These are phyloP conservation scores for Diplolepis rosae DNA, from an alignment of 2,888 invertebrate species.

Conservation along the genomic window DNA sequence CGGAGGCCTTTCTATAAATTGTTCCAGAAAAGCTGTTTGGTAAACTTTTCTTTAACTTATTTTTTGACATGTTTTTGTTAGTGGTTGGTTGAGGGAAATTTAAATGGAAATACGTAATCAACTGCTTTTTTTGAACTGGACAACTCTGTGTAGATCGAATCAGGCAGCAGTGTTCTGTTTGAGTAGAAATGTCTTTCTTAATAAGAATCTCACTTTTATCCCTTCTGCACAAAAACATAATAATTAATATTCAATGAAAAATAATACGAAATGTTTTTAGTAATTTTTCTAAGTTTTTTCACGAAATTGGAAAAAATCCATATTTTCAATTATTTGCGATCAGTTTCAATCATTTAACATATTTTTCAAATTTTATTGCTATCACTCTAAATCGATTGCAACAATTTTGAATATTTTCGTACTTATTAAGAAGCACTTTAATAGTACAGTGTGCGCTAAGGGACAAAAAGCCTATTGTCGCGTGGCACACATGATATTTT, in stretches of 20 bases:
- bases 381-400: too few species aligned
- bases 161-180: conserved; percentile 49
- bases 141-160: conserved; percentile 49
- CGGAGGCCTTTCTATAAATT: conserved; percentile 52
- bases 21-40: conserved; percentile 20
- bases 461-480: too few species aligned
- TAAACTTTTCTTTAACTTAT: not conserved
- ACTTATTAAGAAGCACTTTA: too few species aligned
- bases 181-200: conserved; percentile 39
- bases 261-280: too few species aligned
- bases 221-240: not conserved
- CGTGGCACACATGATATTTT: too few species aligned
- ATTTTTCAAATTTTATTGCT: too few species aligned
- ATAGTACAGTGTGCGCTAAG: too few species aligned
- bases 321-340: too few species aligned
- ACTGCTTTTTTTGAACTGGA: conserved; percentile 36
- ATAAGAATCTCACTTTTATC: not conserved
- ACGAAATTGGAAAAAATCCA: too few species aligned
- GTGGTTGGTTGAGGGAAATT: not conserved
- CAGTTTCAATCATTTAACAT: too few species aligned
- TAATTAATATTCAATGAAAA: not conserved
- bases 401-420: too few species aligned
- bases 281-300: too few species aligned
- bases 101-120: not conserved
- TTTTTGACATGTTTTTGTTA: not conserved